A percentile compares a stretch with the other conserved stretches of the same genome.
These are phyloP conservation scores for Cheilosia grossa DNA, from an alignment of 2,888 invertebrate genomes.

Conservation along the genomic window DNA sequence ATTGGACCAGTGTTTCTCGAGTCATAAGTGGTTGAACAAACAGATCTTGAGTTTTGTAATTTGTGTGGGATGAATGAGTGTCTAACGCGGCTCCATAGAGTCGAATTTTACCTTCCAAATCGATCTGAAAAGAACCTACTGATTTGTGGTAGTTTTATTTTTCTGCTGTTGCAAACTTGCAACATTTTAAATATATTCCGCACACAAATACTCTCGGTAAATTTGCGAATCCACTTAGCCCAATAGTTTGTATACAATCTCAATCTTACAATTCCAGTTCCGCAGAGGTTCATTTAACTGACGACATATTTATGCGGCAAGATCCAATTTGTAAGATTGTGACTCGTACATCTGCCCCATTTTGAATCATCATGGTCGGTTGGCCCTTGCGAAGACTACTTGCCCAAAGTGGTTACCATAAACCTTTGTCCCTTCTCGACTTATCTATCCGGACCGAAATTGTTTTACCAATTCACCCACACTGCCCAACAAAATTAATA, in stretches of 20 bases:
- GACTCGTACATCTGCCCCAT: conserved; percentile 43
- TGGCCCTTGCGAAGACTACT: conserved; percentile 41
- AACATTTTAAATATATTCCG: neutral
- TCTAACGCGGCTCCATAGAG: no score
- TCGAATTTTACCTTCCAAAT: no score
- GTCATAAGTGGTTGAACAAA: no score
- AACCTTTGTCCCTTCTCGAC: conserved; percentile 70
- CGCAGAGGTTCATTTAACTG: conserved; percentile 56
- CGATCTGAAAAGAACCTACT: no score
- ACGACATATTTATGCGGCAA: conserved; percentile 73
- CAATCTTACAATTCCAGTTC: neutral
- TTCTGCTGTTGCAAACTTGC: no score
- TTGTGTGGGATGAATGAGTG: no score
- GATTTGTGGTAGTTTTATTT: no score
- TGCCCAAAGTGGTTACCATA: conserved; percentile 58
- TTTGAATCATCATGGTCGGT: conserved; percentile 53
- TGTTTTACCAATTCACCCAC: conserved; percentile 71
- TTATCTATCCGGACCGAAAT: conserved; percentile 61
- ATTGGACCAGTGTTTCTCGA: no score
- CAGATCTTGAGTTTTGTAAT: no score
- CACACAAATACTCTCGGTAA: no score
- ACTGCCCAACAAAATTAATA: conserved; percentile 66
- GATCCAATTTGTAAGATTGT: conserved; percentile 73
- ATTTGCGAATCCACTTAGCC: no score
- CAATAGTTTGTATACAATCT: no score